phyloP scores from a whole-genome alignment of 53 echinoderm and acorn worm genomes.

The Apostichopus leukothele region DNA sequence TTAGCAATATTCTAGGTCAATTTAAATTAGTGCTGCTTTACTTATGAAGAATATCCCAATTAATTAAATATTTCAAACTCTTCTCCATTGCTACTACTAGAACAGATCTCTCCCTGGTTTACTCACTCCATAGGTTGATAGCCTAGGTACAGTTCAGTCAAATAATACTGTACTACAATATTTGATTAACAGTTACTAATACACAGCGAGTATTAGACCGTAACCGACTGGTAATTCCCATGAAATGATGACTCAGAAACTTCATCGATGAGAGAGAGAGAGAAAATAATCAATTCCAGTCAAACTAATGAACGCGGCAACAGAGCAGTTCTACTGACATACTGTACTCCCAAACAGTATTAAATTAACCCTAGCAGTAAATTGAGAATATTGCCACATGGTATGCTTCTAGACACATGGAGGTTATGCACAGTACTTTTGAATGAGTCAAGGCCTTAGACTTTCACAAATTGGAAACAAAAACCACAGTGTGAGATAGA shows the following conservation, averaged over 20 bases:
- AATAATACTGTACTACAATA: not conserved
- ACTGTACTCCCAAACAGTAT: constrained; percentile 23
- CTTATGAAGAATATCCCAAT: no score
- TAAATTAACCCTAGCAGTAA: constrained; percentile 10
- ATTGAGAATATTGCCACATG: constrained; percentile 28
- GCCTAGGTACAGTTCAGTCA: no score
- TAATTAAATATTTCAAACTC: no score
- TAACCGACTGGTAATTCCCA: constrained; percentile 44
- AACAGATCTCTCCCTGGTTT: no score
- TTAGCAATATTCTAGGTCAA: constrained; percentile 10
- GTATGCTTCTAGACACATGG: constrained; percentile 9
- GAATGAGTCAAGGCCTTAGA: not conserved
- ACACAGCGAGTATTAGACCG: not conserved
- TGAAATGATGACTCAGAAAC: constrained; percentile 22
- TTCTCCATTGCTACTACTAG: no score
- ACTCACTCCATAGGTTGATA: no score
- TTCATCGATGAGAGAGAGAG: not conserved
- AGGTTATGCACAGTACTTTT: not conserved
- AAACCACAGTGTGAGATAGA: no score
- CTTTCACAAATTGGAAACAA: not conserved
- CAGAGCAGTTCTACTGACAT: not conserved
- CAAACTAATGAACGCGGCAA: not conserved
- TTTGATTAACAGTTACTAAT: not conserved
- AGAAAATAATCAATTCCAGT: constrained; percentile 34
- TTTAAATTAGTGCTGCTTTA: not conserved